A percentile compares a stretch with the other conserved stretches of the same genome.
phyloP scores from a whole-genome alignment of 2,888 invertebrate genomes.

The Drosophila anomalipes region DNA sequence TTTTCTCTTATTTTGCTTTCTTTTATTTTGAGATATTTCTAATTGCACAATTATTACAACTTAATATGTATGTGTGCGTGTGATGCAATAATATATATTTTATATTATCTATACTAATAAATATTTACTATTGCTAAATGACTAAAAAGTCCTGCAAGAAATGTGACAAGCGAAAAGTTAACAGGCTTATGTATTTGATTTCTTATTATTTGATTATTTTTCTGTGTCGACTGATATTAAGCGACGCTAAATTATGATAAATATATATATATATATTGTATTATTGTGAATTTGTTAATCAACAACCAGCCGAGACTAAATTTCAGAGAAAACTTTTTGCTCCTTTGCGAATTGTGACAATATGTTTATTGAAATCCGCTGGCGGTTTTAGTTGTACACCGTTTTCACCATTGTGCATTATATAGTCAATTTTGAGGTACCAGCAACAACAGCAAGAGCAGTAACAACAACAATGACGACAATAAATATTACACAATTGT shows the following conservation, averaged over 20 bases:
- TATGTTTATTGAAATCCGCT: not conserved
- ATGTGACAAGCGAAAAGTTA: not conserved
- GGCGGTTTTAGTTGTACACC: not conserved
- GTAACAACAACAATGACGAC: constrained; percentile 2
- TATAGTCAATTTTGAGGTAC: constrained; percentile 14
- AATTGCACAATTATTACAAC: not conserved
- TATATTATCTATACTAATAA: not conserved
- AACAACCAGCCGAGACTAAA: not conserved
- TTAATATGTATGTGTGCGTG: too few species aligned
- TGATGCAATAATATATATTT: not conserved
- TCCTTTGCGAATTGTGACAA: not conserved
- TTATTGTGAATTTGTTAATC: not conserved
- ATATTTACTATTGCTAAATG: not conserved
- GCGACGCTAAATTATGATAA: too few species aligned
- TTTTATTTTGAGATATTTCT: not conserved
- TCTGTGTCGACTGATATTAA: too few species aligned
- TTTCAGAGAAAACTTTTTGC: not conserved
- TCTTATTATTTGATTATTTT: too few species aligned
- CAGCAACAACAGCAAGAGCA: constrained; percentile 1
- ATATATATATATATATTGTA: too few species aligned
- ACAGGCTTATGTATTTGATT: too few species aligned
- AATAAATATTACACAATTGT: constrained; percentile 56
- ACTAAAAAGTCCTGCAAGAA: not conserved
- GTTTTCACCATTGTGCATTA: not conserved
- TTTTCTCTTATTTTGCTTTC: not conserved